Conservation (phyloP, 2,113 vertebrate genomes). For the Turdus rufiventris region DNA sequence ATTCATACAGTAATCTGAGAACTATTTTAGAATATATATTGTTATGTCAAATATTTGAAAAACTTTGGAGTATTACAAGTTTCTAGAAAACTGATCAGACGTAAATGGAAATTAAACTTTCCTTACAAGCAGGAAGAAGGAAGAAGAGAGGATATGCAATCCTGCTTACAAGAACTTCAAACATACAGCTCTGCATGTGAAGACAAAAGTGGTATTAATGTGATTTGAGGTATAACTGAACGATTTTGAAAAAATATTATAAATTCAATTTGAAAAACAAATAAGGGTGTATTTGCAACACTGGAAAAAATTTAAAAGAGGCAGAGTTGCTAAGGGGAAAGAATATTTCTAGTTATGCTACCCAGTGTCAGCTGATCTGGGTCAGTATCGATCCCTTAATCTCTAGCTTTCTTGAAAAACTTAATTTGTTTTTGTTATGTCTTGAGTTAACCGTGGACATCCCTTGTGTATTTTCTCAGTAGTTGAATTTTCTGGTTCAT, state of each 20-base stretch:
- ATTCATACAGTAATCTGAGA: not conserved
- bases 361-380: not conserved
- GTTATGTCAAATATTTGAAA: not conserved
- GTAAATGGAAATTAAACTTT: not conserved
- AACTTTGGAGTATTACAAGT: not conserved
- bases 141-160: not conserved
- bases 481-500: not conserved
- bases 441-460: not conserved
- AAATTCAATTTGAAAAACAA: not conserved
- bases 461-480: not conserved
- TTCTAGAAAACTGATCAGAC: not conserved
- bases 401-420: not conserved
- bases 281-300: not conserved
- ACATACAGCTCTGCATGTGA: not conserved
- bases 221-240: not conserved
- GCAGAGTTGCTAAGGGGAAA: not conserved
- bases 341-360: not conserved
- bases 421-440: not conserved
- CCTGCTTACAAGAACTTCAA: not conserved
- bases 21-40: not conserved
- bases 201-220: not conserved
- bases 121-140: not conserved
- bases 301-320: not conserved
- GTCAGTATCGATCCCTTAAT: not conserved
- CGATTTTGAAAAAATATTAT: not conserved